phyloP scores from a whole-genome alignment of 1,140 invertebrate species.

The Drosophila funebris region DNA sequence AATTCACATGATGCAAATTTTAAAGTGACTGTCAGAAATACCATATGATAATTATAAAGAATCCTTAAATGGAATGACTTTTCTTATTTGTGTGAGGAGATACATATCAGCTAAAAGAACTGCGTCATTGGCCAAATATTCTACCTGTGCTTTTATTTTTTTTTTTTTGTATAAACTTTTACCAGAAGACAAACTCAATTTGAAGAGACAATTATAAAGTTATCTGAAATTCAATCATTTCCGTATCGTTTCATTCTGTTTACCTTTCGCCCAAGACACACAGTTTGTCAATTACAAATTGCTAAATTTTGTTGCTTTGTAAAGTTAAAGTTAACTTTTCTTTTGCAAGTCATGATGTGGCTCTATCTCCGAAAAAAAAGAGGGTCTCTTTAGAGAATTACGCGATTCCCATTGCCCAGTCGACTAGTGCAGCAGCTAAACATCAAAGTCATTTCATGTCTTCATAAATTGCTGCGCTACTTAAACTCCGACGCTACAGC shows the following conservation, averaged over 20 bases:
- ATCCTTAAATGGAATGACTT: constrained; percentile 1
- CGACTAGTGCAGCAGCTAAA: constrained; percentile 66
- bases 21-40: not conserved
- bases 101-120: constrained; percentile 2
- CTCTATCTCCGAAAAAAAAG: not conserved
- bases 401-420: not conserved
- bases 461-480: constrained; percentile 72
- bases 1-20: constrained; percentile 9
- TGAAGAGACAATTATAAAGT: constrained; percentile 39
- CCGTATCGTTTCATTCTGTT: constrained; percentile 31
- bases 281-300: constrained; percentile 75
- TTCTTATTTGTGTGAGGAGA: not conserved
- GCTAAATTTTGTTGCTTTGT: constrained; percentile 36
- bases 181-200: not conserved
- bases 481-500: constrained; percentile 37
- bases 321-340: constrained; percentile 22
- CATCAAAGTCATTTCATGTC: constrained; percentile 79
- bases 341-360: constrained; percentile 65
- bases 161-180: not conserved
- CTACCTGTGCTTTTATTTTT: constrained; percentile 17
- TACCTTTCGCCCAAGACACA: constrained; percentile 23
- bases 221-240: constrained; percentile 44
- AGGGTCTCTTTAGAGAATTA: not conserved
- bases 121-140: constrained; percentile 13
- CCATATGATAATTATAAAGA: not conserved